A percentile compares a stretch with the other conserved stretches of the same genome.
Evolutionary conservation across 2,797 vertebrate species (phyloP).

Genomic region (Pelodytes ibericus): DNA sequence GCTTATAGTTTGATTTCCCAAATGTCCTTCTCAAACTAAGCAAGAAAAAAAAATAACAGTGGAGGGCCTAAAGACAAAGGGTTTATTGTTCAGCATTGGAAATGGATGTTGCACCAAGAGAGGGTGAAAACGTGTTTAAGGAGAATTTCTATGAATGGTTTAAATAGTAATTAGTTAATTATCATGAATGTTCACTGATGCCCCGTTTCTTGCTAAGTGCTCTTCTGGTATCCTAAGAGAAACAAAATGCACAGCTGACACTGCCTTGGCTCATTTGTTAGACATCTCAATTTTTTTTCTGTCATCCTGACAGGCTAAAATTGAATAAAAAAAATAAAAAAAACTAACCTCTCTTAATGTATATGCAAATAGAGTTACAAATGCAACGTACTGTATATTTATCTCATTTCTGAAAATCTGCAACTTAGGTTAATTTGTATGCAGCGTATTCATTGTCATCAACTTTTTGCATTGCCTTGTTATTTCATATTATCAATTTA

Average conservation of each 20-base stretch:
- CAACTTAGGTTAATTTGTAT: no score
- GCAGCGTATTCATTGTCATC: no score
- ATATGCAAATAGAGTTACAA: no score
- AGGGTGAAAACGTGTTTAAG: constrained; percentile 5
- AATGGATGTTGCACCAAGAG: neutral
- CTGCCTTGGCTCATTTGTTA: neutral
- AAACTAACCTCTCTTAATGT: no score
- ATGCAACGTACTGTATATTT: no score
- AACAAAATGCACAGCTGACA: neutral
- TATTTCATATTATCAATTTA: no score
- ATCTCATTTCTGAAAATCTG: no score
- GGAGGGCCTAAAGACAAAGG: neutral
- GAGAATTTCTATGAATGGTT: neutral
- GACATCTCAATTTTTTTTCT: neutral
- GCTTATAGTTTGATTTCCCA: constrained; percentile 1
- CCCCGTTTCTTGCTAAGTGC: neutral
- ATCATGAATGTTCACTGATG: neutral
- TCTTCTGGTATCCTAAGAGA: neutral
- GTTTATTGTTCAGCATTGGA: neutral
- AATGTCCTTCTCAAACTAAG: constrained; percentile 1
- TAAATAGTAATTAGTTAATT: constrained; percentile 5
- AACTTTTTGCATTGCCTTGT: no score
- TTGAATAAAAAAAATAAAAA: neutral
- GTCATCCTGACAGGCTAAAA: neutral
- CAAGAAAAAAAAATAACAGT: neutral